A percentile compares a stretch with the other conserved stretches of the same genome.
Conservation (phyloP, 2,797 vertebrate genomes). For the Melanotaenia pygmaea region DNA sequence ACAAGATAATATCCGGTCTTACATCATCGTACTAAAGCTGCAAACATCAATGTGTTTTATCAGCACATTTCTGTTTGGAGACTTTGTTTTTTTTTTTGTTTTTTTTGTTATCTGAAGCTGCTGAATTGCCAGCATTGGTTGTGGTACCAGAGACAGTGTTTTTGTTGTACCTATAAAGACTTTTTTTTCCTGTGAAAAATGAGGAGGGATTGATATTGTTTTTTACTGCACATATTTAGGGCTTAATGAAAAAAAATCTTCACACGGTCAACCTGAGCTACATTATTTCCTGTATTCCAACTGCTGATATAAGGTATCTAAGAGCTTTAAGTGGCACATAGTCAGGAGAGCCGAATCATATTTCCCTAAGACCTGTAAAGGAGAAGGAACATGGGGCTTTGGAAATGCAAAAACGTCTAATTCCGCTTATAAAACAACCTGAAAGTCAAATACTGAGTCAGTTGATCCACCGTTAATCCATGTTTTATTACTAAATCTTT, state of each 20-base stretch:
- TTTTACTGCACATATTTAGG: conserved; percentile 2
- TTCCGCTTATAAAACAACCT: conserved; percentile 63
- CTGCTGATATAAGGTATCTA: conserved; percentile 48
- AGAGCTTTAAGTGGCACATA: conserved; percentile 54
- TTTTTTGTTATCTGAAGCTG: conserved; percentile 20
- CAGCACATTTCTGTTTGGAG: conserved; percentile 6
- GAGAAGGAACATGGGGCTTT: conserved; percentile 53
- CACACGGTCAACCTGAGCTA: conserved; percentile 45
- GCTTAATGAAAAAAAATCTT: conserved; percentile 14
- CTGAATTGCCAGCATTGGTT: conserved; percentile 29
- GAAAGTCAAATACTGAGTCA: conserved; percentile 59
- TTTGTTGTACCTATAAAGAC: too few species aligned
- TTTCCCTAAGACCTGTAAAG: conserved; percentile 56
- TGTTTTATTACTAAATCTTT: conserved; percentile 51
- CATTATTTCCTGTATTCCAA: conserved; percentile 41
- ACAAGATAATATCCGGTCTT: background rate
- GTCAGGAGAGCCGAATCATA: conserved; percentile 54
- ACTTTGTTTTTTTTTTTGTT: background rate
- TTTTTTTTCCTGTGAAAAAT: background rate
- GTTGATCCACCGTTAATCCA: conserved; percentile 69
- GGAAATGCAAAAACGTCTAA: conserved; percentile 76
- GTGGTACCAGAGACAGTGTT: background rate
- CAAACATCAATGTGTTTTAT: background rate
- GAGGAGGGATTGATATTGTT: conserved; percentile 13
- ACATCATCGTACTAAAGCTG: background rate